Conservation (phyloP, 2,888 invertebrate genomes). For the Chalcosyrphus nemorum region DNA sequence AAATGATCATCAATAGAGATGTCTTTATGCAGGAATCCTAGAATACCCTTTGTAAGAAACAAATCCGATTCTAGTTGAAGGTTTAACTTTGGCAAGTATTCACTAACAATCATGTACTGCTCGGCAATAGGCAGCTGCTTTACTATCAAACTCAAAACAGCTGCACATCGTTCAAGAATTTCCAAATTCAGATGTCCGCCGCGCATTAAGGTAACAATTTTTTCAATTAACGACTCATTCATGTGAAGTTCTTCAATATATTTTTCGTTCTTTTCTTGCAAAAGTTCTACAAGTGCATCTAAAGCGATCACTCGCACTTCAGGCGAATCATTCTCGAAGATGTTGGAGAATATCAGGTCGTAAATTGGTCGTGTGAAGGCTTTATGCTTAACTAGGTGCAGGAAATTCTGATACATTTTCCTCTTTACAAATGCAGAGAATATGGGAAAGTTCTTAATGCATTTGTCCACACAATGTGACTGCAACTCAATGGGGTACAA, state of each 20-base stretch:
- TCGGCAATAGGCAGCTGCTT: constrained; percentile 81
- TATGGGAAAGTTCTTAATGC: constrained; percentile 76
- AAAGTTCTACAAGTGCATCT: constrained; percentile 77
- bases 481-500: constrained; percentile 79
- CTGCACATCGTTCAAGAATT: constrained; percentile 80
- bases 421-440: constrained; percentile 77
- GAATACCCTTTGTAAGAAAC: constrained; percentile 79
- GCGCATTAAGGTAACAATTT: constrained; percentile 79
- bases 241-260: constrained; percentile 81
- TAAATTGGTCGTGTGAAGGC: constrained; percentile 78
- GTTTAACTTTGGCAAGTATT: constrained; percentile 79
- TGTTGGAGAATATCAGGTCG: constrained; percentile 76
- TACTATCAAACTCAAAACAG: constrained; percentile 82
- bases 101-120: constrained; percentile 82
- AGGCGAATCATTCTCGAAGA: constrained; percentile 74
- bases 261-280: constrained; percentile 75
- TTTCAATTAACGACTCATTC: constrained; percentile 81
- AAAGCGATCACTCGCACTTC: constrained; percentile 77
- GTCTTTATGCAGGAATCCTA: constrained; percentile 79
- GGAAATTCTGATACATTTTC: constrained; percentile 77
- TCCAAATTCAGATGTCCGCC: constrained; percentile 72
- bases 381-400: constrained; percentile 77
- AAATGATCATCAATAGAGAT: constrained; percentile 79
- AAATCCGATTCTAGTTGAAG: constrained; percentile 78
- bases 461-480: constrained; percentile 77